Evolutionary conservation across 2,888 invertebrate genomes (phyloP).

Genomic region (Sphaerophoria rueppellii): DNA sequence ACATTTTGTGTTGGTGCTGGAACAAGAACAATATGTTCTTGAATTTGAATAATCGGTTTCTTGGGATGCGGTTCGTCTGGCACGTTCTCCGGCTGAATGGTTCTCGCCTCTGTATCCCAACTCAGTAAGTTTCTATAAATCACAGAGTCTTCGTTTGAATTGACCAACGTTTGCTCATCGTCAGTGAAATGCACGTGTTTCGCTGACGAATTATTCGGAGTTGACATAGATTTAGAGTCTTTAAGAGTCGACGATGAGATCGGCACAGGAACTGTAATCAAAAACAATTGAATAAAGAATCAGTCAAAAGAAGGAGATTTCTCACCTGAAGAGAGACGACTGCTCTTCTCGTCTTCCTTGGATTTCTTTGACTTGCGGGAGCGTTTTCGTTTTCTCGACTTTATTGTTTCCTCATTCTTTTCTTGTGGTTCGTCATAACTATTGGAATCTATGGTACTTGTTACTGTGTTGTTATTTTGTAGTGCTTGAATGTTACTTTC

Average conservation of each 20-base stretch:
- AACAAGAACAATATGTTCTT: constrained; percentile 43
- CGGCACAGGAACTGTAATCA: constrained; percentile 51
- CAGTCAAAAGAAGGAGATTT: too few species aligned
- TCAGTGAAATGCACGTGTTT: constrained; percentile 43
- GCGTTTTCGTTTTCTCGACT: constrained; percentile 42
- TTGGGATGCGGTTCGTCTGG: not conserved
- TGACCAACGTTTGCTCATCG: constrained; percentile 7
- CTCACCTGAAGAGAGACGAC: constrained; percentile 54
- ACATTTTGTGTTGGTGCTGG: not conserved
- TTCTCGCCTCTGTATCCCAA: constrained; percentile 1
- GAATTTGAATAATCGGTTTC: constrained; percentile 39
- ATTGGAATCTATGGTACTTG: constrained; percentile 11
- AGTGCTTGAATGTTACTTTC: constrained; percentile 13
- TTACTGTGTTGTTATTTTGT: constrained; percentile 1
- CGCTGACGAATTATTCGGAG: constrained; percentile 18
- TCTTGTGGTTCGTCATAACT: not conserved
- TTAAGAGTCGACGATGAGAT: constrained; percentile 57
- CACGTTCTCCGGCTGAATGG: constrained; percentile 1
- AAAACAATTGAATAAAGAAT: not conserved
- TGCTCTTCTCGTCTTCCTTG: not conserved
- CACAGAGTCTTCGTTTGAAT: not conserved
- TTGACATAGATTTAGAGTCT: constrained; percentile 26
- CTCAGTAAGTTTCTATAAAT: constrained; percentile 22
- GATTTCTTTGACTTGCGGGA: constrained; percentile 29
- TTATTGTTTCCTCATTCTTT: not conserved